phyloP scores from a whole-genome alignment of 2,113 vertebrate genomes.

The Macquaria ambigua region DNA sequence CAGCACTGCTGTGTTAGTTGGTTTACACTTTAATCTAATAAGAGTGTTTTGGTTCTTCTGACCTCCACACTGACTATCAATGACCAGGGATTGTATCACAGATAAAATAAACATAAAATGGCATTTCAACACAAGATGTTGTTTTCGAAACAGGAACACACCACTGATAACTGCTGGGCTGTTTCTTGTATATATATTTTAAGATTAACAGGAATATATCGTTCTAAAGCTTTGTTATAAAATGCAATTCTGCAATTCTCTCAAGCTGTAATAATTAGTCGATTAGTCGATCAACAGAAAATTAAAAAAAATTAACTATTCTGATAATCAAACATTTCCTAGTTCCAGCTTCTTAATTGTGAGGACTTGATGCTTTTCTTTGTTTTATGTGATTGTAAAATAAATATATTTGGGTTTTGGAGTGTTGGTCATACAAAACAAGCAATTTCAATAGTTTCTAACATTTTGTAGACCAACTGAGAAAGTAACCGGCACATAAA shows the following conservation, averaged over 20 bases:
- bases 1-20: conserved; percentile 11
- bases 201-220: neutral
- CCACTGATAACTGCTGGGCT: neutral
- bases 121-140: neutral
- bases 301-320: no score
- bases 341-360: neutral
- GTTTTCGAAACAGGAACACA: neutral
- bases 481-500: neutral
- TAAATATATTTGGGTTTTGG: neutral
- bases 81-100: neutral
- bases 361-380: neutral
- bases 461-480: neutral
- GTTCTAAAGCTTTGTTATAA: neutral
- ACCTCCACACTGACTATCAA: conserved; percentile 13
- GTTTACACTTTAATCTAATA: conserved; percentile 46
- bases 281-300: neutral
- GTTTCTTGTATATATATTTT: neutral
- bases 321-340: neutral
- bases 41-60: conserved; percentile 38
- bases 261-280: neutral
- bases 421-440: neutral
- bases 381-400: neutral
- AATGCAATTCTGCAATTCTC: neutral
- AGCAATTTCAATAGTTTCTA: neutral
- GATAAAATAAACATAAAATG: neutral